A percentile compares a stretch with the other conserved stretches of the same genome.
These are phyloP conservation scores for Australoheros scitulus DNA, from an alignment of 2,113 vertebrate genomes.

Conservation along the genomic window DNA sequence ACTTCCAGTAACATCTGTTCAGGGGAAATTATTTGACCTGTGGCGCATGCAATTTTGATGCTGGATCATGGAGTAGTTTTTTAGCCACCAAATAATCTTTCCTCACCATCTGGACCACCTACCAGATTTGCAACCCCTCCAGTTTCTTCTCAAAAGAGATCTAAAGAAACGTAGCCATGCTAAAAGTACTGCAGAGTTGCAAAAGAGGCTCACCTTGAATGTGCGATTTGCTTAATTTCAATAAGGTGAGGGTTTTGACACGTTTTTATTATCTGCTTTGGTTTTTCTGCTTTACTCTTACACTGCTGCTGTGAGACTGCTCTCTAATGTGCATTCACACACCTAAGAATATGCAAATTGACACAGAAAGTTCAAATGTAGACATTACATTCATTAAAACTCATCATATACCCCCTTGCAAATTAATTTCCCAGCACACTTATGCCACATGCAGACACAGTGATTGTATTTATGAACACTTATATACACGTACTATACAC, in stretches of 20 bases:
- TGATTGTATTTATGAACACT: slow-evolving; percentile 7
- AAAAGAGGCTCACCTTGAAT: not conserved
- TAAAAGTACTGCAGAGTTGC: not conserved
- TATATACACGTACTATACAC: slow-evolving; percentile 36
- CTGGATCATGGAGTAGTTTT: not conserved
- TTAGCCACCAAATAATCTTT: not conserved
- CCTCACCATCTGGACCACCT: not conserved
- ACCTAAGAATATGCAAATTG: not conserved
- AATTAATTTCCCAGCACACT: not conserved
- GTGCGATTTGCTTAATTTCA: not conserved
- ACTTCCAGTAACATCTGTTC: not conserved
- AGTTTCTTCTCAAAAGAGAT: not conserved
- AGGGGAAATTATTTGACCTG: not conserved
- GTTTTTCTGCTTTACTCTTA: not conserved
- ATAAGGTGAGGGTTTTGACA: not conserved
- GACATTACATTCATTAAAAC: not conserved
- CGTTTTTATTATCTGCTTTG: not conserved
- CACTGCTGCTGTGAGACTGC: not conserved
- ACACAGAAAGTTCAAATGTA: not conserved
- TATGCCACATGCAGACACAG: not conserved
- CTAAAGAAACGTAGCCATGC: not conserved
- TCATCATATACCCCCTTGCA: not conserved
- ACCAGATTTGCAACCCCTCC: not conserved
- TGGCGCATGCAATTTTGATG: not conserved
- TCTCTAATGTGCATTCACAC: not conserved